Evolutionary conservation across 2,888 invertebrate species (phyloP), one percentile per base, ranked within the genome.

Genomic region (Alsophila aescularia): DNA sequence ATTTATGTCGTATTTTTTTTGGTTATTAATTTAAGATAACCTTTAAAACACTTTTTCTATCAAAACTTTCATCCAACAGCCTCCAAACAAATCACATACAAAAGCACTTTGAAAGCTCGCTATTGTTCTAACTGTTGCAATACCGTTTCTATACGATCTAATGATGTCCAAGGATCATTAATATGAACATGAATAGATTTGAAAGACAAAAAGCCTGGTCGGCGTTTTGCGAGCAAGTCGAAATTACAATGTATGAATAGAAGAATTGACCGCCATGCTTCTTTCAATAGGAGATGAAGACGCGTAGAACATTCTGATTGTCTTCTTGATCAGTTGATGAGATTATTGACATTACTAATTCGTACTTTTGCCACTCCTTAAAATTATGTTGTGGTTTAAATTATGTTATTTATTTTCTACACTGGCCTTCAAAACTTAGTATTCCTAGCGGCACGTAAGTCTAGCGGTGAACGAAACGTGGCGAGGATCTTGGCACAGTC

Each of bases 161-260:
- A 73, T 70, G 68, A 59, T 60, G 67, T 66, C 68, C 64, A 48
- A 70, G 64, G 66, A 72, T 72, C 76, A 81, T 82, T 81, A 81
- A 79, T 80, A 75, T 74, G 67, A 70, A 47, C 52, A 58, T 67
- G 71, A 77, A 79, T 70, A 70, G 70, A 62, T 62, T 68, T 62
- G 53, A 50, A 66, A 69, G 66, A 70, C 66, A 70, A 66, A 66
- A 68, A 49, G 34, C 43, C 14, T 34, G 41, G 48, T 50, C 55
- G 29, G 16, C 27, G 9, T 44, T 9, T 13, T 2, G 13, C 6
- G n/a, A 29, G 29, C 12, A 32, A 13, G 7, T 13, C 9, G 6
- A 1, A 3, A 32, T 13, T 13, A 32, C n/a, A 13, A 10, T 24
- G 14, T 40, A 14, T 45, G 14, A 35, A 36, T 27, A 34, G 32